phyloP scores from a whole-genome alignment of 2,797 vertebrate genomes.

The Sciaenops ocellatus region DNA sequence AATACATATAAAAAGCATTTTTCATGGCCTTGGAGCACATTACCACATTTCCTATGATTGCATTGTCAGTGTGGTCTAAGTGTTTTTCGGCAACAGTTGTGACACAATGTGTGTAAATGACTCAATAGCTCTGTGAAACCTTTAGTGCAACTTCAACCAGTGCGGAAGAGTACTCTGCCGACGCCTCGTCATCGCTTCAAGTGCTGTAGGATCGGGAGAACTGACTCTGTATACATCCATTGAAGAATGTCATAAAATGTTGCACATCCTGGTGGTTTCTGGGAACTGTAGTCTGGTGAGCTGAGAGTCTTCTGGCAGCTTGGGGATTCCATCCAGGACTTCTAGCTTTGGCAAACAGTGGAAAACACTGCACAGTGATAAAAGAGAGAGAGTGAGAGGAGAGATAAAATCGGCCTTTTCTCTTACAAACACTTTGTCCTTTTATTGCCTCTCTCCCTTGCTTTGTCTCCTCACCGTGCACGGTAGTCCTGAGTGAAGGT shows the following conservation, averaged over 20 bases:
- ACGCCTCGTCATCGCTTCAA: background rate
- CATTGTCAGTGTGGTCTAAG: conserved; percentile 4
- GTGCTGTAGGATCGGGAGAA: background rate
- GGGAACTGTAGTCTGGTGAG: conserved; percentile 71
- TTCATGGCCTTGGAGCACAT: conserved; percentile 28
- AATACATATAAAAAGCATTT: conserved; percentile 8
- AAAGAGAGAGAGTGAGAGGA: conserved; percentile 10
- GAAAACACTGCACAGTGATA: conserved; percentile 88
- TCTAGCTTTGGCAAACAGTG: conserved; percentile 96
- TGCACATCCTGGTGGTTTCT: conserved; percentile 86
- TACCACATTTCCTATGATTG: conserved; percentile 4
- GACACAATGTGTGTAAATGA: conserved; percentile 19
- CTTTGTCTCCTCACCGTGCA: conserved; percentile 81
- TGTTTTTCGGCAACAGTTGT: conserved; percentile 26
- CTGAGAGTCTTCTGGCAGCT: conserved; percentile 90
- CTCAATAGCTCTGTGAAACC: background rate
- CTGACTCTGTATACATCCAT: background rate
- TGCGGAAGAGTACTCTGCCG: background rate
- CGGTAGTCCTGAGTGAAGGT: conserved; percentile 93
- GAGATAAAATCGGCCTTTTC: background rate
- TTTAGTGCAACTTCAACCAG: background rate
- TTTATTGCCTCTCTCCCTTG: background rate
- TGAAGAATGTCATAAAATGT: conserved; percentile 84
- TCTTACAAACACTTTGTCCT: background rate
- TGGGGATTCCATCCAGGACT: conserved; percentile 92